Evolutionary conservation across 2,113 vertebrate species (phyloP).

Genomic region (Aspiorhynchus laticeps): DNA sequence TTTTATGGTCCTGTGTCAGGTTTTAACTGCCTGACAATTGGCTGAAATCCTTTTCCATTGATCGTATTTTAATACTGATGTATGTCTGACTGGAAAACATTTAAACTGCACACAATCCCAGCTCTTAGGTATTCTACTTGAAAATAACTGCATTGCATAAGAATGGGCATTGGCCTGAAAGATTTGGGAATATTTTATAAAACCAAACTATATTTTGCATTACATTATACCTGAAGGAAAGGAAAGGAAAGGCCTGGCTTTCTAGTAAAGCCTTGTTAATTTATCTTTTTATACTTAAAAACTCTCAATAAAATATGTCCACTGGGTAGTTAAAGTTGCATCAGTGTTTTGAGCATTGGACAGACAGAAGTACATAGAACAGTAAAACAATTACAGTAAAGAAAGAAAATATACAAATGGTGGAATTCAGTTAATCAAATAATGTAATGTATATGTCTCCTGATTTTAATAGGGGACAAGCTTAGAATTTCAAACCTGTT

Average conservation of each 20-base stretch:
- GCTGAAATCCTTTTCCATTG: constrained; percentile 17
- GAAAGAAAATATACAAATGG: background rate
- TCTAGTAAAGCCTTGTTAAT: background rate
- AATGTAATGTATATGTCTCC: background rate
- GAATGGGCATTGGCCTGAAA: background rate
- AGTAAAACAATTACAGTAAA: background rate
- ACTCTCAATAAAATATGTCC: background rate
- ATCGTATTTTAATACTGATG: constrained; percentile 7
- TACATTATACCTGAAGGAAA: background rate
- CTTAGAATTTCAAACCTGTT: background rate
- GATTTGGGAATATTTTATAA: background rate
- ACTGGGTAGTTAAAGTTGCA: background rate
- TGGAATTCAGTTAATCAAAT: background rate
- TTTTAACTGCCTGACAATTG: background rate
- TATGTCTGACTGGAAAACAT: constrained; percentile 28
- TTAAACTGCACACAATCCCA: background rate
- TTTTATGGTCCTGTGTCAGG: constrained; percentile 37
- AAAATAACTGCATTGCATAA: background rate
- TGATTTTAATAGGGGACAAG: background rate
- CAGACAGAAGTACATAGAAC: background rate
- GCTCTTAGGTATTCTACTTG: background rate
- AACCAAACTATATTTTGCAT: background rate
- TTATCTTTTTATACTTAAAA: background rate
- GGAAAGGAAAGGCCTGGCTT: background rate
- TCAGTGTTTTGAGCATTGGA: background rate